phyloP scores from a whole-genome alignment of 2,113 vertebrate species.

The Acinonyx jubatus region DNA sequence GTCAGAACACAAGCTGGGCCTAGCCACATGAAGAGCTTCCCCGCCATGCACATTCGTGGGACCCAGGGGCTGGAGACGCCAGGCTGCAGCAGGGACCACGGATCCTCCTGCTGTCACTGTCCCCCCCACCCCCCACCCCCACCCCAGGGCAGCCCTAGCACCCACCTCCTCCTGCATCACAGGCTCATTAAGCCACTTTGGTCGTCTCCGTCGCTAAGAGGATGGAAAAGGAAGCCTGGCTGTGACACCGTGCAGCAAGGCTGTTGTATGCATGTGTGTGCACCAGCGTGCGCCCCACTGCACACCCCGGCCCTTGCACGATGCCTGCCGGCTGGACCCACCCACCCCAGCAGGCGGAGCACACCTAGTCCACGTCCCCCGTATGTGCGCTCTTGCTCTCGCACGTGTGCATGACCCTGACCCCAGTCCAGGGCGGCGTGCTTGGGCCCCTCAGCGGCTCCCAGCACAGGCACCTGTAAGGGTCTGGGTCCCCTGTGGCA shows the following conservation, averaged over 20 bases:
- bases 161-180: no score
- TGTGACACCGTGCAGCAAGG: rapidly evolving
- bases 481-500: neutral
- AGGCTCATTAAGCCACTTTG: rapidly evolving
- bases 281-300: neutral
- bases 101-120: neutral
- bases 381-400: neutral
- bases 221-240: neutral
- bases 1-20: neutral
- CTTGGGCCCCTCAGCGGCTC: neutral
- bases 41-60: neutral
- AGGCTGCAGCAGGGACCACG: no score
- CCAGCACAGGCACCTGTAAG: neutral
- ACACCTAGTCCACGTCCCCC: neutral
- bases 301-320: neutral
- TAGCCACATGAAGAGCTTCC: neutral
- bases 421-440: neutral
- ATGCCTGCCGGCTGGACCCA: rapidly evolving
- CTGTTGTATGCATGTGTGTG: neutral
- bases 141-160: neutral
- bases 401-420: neutral
- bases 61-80: neutral
- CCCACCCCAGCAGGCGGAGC: neutral
- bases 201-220: neutral
- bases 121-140: neutral